Evolutionary conservation across 2,797 vertebrate species (phyloP), one percentile per base, ranked within the genome.

Genomic region (Enteromius paludinosus): DNA sequence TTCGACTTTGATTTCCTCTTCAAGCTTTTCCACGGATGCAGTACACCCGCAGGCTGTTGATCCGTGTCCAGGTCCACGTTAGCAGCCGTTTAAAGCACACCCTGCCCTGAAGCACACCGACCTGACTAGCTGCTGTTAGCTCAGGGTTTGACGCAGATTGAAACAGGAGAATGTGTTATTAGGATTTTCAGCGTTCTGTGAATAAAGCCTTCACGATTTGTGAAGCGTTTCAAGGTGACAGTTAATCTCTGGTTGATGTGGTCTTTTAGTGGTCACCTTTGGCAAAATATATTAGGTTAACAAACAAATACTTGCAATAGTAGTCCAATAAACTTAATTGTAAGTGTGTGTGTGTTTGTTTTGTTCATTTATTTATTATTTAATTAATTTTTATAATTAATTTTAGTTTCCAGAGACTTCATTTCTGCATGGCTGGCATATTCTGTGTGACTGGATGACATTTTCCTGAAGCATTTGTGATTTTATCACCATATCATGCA

Each of bases 21-120:
- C 18, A 28, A 45, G 18, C 17, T 33, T 41, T 81, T 73, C 54
- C 11, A 49, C 15, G 23, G 11, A 59, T 76, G 7, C 8, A 2
- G 10, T 76, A 12, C n/a, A 20, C 33, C 35, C 54, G 25, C 41
- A 18, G 61, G 49, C 62, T 61, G 73, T 68, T 69, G 72, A 25
- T 76, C 62, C 10, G 23, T 35, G 49, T 45, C 33, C 65, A 41
- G 3, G n/a, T 56, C 45, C 70, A 65, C n/a, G 30, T 64, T 62
- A 75, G 25, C 72, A 35, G 61, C 4, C 49, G 23, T 59, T 68
- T 61, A 17, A 9, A 30, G 28, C 28, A 76, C 64, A 68, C 64
- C 64, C 81, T 74, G 62, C 64, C 64, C 81, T 69, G 14, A 45
- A 82, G 38, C 81, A 45, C 25, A 59, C 33, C 54, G 38, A 54